Percentiles rank a stretch among this genome's conserved stretches.
These are phyloP conservation scores for Pseudochaenichthys georgianus DNA, from an alignment of 2,797 vertebrate genomes.

Conservation along the genomic window DNA sequence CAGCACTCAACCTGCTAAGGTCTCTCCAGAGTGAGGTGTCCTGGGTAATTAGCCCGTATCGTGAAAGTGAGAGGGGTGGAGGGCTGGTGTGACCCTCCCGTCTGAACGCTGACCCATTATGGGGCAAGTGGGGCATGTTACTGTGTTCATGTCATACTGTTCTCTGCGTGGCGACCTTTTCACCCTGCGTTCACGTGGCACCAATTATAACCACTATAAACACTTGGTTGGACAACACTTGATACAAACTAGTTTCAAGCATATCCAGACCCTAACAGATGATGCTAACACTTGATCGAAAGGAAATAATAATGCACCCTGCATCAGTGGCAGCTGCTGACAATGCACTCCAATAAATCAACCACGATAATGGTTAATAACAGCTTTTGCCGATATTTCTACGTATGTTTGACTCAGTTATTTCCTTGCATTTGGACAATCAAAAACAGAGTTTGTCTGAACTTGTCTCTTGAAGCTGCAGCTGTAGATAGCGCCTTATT, in stretches of 20 bases:
- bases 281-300: background rate
- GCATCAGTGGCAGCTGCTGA: conserved; percentile 8
- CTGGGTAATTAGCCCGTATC: conserved; percentile 55
- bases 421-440: conserved; percentile 1
- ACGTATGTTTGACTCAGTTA: background rate
- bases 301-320: background rate
- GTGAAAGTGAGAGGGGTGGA: conserved; percentile 38
- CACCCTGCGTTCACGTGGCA: background rate
- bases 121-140: background rate
- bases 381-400: background rate
- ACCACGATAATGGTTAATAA: background rate
- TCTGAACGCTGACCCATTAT: conserved; percentile 13
- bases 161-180: background rate
- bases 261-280: background rate
- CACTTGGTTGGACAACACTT: background rate
- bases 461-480: conserved; percentile 4
- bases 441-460: conserved; percentile 6
- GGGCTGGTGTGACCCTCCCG: conserved; percentile 33
- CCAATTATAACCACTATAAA: background rate
- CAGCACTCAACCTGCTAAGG: conserved; percentile 57
- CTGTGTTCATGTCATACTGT: background rate
- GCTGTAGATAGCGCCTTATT: background rate
- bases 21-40: conserved; percentile 56
- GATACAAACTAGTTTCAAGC: background rate
- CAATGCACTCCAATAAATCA: background rate